A percentile compares a stretch with the other conserved stretches of the same genome.
These are phyloP conservation scores for Tachycineta bicolor DNA, from an alignment of 2,113 vertebrate species.

Conservation along the genomic window DNA sequence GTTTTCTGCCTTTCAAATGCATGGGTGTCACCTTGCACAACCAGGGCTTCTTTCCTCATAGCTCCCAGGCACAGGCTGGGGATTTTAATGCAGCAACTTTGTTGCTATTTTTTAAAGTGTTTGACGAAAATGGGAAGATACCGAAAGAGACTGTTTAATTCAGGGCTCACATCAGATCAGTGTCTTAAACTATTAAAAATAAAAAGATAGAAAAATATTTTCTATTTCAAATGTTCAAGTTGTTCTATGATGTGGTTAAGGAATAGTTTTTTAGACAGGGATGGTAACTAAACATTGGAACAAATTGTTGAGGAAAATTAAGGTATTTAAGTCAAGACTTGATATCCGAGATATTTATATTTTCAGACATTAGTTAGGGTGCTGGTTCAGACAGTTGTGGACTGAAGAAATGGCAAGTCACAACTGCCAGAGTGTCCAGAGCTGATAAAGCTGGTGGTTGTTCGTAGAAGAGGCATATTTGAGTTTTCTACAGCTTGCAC, in stretches of 20 bases:
- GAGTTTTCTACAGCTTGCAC: not conserved
- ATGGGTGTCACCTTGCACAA: not conserved
- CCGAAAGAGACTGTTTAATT: not conserved
- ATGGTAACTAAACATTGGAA: not conserved
- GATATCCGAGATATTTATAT: not conserved
- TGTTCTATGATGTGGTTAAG: not conserved
- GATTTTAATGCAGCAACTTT: not conserved
- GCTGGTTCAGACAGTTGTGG: not conserved
- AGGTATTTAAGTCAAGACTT: not conserved
- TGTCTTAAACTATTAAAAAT: not conserved
- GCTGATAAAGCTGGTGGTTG: accelerated
- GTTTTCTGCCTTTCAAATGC: not conserved
- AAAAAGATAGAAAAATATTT: not conserved
- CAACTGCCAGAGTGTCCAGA: too few species aligned
- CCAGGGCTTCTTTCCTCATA: not conserved
- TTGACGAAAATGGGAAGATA: not conserved
- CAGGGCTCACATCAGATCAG: not conserved
- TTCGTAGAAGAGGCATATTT: not conserved
- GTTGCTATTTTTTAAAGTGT: not conserved
- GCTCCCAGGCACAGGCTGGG: not conserved
- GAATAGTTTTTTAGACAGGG: not conserved
- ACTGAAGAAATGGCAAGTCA: not conserved
- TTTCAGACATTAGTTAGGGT: not conserved
- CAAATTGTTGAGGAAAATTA: not conserved
- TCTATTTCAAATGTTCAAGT: not conserved